A percentile compares a stretch with the other conserved stretches of the same genome.
Evolutionary conservation across 2,797 vertebrate genomes (phyloP).

Genomic region (Galagoides demidoff): DNA sequence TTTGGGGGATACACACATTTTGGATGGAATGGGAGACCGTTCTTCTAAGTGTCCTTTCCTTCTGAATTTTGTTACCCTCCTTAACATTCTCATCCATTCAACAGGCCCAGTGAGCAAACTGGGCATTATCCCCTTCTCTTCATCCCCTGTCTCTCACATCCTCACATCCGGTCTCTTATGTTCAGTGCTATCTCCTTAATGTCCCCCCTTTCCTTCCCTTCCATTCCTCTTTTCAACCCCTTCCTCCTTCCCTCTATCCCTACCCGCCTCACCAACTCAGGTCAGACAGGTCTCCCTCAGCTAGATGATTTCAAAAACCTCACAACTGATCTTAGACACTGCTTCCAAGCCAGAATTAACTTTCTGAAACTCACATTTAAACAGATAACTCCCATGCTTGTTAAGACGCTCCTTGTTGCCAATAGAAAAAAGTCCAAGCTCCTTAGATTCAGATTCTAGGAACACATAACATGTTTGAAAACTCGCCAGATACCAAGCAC

Average conservation of each 20-base stretch:
- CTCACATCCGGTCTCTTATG: not conserved
- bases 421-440: slow-evolving; percentile 76
- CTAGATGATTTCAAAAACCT: slow-evolving; percentile 44
- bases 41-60: not conserved
- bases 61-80: not conserved
- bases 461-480: slow-evolving; percentile 72
- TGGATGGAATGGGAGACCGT: no score
- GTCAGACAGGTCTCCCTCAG: slow-evolving; percentile 31
- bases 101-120: not conserved
- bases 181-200: not conserved
- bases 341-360: slow-evolving; percentile 77
- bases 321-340: slow-evolving; percentile 34
- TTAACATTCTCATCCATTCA: not conserved
- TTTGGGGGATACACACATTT: no score
- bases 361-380: slow-evolving; percentile 76
- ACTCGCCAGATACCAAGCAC: slow-evolving; percentile 56
- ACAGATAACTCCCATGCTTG: slow-evolving; percentile 66
- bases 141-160: not conserved
- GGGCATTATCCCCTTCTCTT: not conserved
- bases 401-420: slow-evolving; percentile 66
- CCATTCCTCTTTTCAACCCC: not conserved
- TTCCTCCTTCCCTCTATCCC: not conserved
- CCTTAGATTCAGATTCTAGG: slow-evolving; percentile 63
- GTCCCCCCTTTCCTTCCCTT: not conserved
- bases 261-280: not conserved